Evolutionary conservation across 2,113 vertebrate genomes (phyloP).

Genomic region (Stictonetta naevosa): DNA sequence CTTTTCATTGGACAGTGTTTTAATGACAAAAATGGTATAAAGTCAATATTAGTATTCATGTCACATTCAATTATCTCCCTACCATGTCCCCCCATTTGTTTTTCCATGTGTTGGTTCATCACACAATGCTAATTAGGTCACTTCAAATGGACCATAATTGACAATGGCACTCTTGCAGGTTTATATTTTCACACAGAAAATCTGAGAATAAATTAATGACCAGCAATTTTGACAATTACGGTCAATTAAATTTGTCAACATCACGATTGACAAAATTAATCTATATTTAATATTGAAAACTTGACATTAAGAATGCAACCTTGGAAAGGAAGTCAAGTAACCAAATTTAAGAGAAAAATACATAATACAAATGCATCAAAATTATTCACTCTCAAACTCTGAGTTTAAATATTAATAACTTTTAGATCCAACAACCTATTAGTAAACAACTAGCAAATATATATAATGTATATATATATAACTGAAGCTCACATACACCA

Average conservation of each 20-base stretch:
- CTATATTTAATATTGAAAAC: slow-evolving; percentile 67
- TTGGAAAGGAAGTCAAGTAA: background rate
- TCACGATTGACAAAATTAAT: slow-evolving; percentile 70
- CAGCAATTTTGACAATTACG: slow-evolving; percentile 86
- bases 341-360: slow-evolving; percentile 15
- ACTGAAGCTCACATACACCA: background rate
- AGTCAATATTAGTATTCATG: slow-evolving; percentile 82
- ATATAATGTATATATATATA: no score
- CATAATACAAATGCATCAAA: background rate
- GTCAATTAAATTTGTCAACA: slow-evolving; percentile 84
- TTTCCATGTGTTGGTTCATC: slow-evolving; percentile 79
- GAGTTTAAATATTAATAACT: background rate
- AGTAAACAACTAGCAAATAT: background rate
- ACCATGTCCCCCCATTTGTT: slow-evolving; percentile 76
- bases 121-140: slow-evolving; percentile 88
- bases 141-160: slow-evolving; percentile 81
- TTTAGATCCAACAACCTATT: background rate
- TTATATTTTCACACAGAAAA: slow-evolving; percentile 80
- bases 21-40: slow-evolving; percentile 69
- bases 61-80: slow-evolving; percentile 82
- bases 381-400: background rate
- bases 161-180: slow-evolving; percentile 82
- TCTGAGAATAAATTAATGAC: slow-evolving; percentile 85
- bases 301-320: slow-evolving; percentile 32
- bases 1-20: slow-evolving; percentile 31